Evolutionary conservation across 2,797 vertebrate species (phyloP).

Genomic region (Hydrolagus colliei): DNA sequence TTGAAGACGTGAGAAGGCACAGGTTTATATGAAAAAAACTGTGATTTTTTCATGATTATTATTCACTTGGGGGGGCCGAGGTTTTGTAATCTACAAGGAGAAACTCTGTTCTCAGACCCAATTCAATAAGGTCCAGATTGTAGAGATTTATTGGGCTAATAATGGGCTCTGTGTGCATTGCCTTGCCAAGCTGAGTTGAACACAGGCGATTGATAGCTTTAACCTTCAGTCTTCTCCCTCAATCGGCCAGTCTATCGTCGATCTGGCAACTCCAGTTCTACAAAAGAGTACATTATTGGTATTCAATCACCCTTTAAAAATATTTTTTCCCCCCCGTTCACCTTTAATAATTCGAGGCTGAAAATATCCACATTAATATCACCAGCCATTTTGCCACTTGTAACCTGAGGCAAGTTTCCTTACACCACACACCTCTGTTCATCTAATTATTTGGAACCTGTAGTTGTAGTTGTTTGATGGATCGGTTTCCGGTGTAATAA

Average conservation of each 20-base stretch:
- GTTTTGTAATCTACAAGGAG: neutral
- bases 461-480: too few relatives aligned
- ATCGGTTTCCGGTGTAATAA: too few relatives aligned
- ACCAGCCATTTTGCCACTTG: too few relatives aligned
- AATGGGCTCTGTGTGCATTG: neutral
- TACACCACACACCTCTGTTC: too few relatives aligned
- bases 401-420: too few relatives aligned
- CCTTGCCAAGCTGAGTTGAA: neutral
- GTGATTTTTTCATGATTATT: neutral
- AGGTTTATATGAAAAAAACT: neutral
- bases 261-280: neutral
- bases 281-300: neutral
- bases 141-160: neutral
- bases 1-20: too few relatives aligned
- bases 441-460: too few relatives aligned
- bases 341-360: neutral
- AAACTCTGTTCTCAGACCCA: neutral
- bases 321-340: neutral
- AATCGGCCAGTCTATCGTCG: neutral
- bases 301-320: neutral
- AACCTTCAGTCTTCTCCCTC: neutral
- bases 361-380: neutral
- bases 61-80: neutral
- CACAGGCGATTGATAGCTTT: neutral
- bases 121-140: neutral